Percentiles rank a stretch among this genome's conserved stretches.
phyloP scores from a whole-genome alignment of 2,888 invertebrate genomes.

The Ochropacha duplaris region DNA sequence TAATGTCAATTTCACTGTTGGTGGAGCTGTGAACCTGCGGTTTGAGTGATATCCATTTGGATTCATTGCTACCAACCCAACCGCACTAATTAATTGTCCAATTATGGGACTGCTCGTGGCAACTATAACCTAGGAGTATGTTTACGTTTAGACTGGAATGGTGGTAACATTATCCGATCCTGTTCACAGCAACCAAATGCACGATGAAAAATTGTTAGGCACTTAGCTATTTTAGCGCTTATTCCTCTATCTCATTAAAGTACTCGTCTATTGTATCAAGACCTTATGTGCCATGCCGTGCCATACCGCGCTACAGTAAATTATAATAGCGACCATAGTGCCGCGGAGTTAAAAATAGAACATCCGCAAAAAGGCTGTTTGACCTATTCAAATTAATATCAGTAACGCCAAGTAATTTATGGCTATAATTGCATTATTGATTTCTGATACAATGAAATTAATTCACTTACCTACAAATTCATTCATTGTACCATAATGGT shows the following conservation, averaged over 20 bases:
- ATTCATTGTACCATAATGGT: neutral
- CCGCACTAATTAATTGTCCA: slow-evolving; percentile 22
- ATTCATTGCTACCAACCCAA: slow-evolving; percentile 19
- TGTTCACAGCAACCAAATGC: too few relatives aligned
- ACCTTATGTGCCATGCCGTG: too few relatives aligned
- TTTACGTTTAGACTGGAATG: too few relatives aligned
- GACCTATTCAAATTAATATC: neutral
- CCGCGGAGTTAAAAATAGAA: neutral
- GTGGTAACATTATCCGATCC: too few relatives aligned
- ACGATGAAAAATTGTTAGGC: too few relatives aligned
- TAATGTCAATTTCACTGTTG: neutral
- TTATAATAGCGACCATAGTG: too few relatives aligned
- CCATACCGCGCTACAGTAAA: too few relatives aligned
- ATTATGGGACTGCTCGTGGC: slow-evolving; percentile 7
- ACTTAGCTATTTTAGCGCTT: too few relatives aligned
- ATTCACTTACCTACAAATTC: neutral
- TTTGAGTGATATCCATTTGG: slow-evolving; percentile 12
- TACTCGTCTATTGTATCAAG: too few relatives aligned
- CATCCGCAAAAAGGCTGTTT: too few relatives aligned
- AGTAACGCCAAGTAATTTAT: neutral
- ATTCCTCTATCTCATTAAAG: too few relatives aligned
- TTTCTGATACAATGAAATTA: neutral
- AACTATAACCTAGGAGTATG: neutral
- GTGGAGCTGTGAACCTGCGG: neutral
- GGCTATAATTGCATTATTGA: neutral